Evolutionary conservation across 1,140 invertebrate species (phyloP).

Genomic region (Sesamia nonagrioides): DNA sequence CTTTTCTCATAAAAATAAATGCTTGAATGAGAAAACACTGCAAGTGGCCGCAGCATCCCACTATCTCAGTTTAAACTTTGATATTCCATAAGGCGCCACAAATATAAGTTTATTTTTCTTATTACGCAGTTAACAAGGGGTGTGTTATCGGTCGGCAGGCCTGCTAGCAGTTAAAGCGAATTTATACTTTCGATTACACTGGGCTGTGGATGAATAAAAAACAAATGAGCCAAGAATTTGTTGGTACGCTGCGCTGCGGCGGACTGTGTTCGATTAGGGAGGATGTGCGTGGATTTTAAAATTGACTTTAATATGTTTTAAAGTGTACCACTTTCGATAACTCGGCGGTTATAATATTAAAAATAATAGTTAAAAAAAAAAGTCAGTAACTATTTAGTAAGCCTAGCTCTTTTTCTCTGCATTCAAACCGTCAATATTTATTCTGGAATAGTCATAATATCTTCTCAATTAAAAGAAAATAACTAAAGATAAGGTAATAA

Average conservation of each 20-base stretch:
- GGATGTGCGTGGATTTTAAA: slow-evolving; percentile 54
- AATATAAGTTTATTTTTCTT: slow-evolving; percentile 82
- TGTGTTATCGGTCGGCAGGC: slow-evolving; percentile 70
- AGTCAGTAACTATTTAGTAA: too few relatives aligned
- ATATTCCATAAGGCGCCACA: slow-evolving; percentile 54
- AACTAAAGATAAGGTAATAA: too few relatives aligned
- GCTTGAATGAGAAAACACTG: too few relatives aligned
- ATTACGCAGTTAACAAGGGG: slow-evolving; percentile 78
- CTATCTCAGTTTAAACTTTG: slow-evolving; percentile 58
- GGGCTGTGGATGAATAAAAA: slow-evolving; percentile 82
- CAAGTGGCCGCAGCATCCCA: neutral
- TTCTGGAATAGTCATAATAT: too few relatives aligned
- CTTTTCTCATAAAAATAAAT: neutral
- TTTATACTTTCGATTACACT: slow-evolving; percentile 86
- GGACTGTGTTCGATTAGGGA: slow-evolving; percentile 54
- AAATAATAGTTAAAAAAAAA: too few relatives aligned
- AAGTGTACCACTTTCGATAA: too few relatives aligned
- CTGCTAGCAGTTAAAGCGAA: slow-evolving; percentile 73
- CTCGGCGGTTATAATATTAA: too few relatives aligned
- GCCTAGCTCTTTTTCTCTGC: too few relatives aligned
- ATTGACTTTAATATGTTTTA: neutral
- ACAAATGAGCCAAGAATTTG: slow-evolving; percentile 86
- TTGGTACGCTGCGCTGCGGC: slow-evolving; percentile 69
- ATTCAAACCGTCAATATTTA: too few relatives aligned
- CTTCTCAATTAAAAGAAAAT: too few relatives aligned